Conservation (phyloP, 2,113 vertebrate genomes). For the Percopsis transmontana region DNA sequence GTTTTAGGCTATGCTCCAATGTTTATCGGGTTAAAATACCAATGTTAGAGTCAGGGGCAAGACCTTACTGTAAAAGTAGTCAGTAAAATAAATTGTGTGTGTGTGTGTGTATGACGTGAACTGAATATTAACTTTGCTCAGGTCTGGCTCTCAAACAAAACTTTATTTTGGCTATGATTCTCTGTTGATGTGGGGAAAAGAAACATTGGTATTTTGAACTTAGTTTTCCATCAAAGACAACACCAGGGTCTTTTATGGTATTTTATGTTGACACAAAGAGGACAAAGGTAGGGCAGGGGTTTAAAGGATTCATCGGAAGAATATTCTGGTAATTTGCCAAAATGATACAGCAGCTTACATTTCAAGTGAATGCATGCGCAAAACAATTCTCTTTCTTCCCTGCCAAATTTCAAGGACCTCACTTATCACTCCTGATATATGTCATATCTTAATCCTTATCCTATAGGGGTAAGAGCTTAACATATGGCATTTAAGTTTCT, state of each 20-base stretch:
- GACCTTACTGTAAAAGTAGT: no score
- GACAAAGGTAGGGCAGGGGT: neutral
- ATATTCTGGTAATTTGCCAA: neutral
- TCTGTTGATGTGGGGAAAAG: no score
- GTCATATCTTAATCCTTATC: constrained; percentile 39
- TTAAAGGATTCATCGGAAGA: neutral
- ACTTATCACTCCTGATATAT: constrained; percentile 49
- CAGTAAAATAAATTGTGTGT: neutral
- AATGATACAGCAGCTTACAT: neutral
- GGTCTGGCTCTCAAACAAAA: neutral
- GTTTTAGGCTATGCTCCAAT: neutral
- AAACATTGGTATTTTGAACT: neutral
- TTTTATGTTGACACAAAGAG: neutral
- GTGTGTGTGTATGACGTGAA: neutral
- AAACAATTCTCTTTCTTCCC: constrained; percentile 29
- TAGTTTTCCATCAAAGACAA: neutral
- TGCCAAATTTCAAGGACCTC: constrained; percentile 40
- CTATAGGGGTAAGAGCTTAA: constrained; percentile 42
- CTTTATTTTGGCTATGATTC: neutral
- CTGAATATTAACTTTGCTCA: neutral
- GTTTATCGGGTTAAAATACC: neutral
- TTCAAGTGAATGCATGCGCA: constrained; percentile 11
- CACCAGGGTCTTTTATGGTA: neutral
- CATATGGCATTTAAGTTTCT: constrained; percentile 51
- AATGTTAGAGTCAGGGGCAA: neutral